phyloP scores from a whole-genome alignment of 2,113 vertebrate species.

The Nyctibius bracteatus region DNA sequence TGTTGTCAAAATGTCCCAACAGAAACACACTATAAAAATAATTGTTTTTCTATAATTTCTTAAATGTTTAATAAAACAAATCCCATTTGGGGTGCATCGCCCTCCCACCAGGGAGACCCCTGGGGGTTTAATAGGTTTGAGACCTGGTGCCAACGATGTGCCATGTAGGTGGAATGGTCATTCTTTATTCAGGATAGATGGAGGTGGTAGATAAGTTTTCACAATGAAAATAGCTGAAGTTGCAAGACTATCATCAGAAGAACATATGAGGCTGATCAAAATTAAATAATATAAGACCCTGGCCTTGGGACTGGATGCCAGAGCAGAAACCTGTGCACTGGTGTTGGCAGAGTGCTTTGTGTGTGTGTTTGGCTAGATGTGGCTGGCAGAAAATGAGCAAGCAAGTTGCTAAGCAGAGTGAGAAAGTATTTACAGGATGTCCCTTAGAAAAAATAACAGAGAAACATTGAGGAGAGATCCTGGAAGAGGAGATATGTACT shows the following conservation, averaged over 20 bases:
- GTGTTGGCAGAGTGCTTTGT: background rate
- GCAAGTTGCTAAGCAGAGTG: background rate
- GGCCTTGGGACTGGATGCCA: background rate
- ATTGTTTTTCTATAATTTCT: background rate
- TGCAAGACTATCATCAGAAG: background rate
- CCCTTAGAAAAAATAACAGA: background rate
- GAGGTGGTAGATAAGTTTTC: background rate
- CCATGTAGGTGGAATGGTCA: background rate
- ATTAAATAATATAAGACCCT: background rate
- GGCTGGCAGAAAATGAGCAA: background rate
- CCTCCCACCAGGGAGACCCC: fast-evolving
- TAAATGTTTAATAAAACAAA: background rate
- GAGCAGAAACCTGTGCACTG: background rate
- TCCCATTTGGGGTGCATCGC: fast-evolving
- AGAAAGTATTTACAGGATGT: background rate
- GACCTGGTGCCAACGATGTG: background rate
- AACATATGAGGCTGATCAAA: background rate
- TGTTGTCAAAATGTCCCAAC: background rate
- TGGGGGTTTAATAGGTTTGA: background rate
- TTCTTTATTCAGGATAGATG: background rate
- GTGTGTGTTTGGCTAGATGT: background rate
- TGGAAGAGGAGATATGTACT: background rate
- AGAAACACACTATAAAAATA: background rate
- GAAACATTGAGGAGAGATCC: background rate
- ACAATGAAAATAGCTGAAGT: background rate